Percentiles rank a stretch among this genome's conserved stretches.
Evolutionary conservation across 2,888 invertebrate genomes (phyloP).

Genomic region (Limnephilus marmoratus): DNA sequence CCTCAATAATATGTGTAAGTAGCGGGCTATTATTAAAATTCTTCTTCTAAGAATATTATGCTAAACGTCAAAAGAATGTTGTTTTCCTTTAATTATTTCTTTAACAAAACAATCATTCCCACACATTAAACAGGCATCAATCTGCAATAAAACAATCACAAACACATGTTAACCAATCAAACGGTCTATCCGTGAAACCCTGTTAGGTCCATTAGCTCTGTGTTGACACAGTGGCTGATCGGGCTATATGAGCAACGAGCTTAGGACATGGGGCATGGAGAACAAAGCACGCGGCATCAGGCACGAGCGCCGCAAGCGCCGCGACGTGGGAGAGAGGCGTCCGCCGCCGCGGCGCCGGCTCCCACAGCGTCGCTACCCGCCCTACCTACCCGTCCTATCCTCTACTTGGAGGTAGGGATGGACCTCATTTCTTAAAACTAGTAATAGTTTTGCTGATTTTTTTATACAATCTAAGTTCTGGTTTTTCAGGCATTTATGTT

Average conservation of each 20-base stretch:
- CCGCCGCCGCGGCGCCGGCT: conserved; percentile 45
- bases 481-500: neutral
- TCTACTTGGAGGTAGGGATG: neutral
- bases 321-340: conserved; percentile 17
- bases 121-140: neutral
- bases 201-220: neutral
- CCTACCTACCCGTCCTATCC: neutral
- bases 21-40: too few species aligned
- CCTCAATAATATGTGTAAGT: too few species aligned
- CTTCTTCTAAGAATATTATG: too few species aligned
- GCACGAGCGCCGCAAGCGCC: neutral
- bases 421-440: neutral
- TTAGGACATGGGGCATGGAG: neutral
- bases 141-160: neutral
- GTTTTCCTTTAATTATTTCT: neutral
- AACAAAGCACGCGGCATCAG: neutral
- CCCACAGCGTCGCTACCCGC: neutral
- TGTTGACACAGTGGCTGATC: neutral
- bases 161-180: neutral
- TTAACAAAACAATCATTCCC: neutral
- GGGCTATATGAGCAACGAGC: neutral
- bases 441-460: neutral
- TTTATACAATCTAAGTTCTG: neutral
- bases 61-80: too few species aligned
- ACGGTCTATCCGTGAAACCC: neutral